Evolutionary conservation across 2,113 vertebrate species (phyloP).

Genomic region (Neopipo cinnamomea): DNA sequence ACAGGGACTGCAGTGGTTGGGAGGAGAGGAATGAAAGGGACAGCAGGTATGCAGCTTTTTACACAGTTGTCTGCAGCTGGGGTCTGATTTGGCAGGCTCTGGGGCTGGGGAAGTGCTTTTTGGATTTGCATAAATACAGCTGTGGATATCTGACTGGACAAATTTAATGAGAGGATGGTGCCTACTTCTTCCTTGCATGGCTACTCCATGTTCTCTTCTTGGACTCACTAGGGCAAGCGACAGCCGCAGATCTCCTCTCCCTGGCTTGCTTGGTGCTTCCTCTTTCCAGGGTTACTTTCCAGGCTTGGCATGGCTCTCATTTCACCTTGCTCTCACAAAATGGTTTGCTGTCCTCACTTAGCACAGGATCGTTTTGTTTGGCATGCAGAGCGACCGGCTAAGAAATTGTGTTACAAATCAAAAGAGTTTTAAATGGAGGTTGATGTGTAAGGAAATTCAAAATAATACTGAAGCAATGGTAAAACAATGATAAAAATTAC

Average conservation of each 20-base stretch:
- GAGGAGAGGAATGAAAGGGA: slow-evolving; percentile 57
- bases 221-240: neutral
- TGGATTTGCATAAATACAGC: neutral
- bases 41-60: slow-evolving; percentile 62
- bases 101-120: slow-evolving; percentile 36
- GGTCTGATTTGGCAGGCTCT: neutral
- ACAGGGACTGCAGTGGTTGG: slow-evolving; percentile 57
- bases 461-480: neutral
- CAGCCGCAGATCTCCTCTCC: neutral
- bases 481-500: neutral
- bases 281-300: slow-evolving; percentile 28
- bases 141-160: slow-evolving; percentile 1
- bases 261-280: slow-evolving; percentile 7
- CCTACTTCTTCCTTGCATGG: slow-evolving; percentile 45
- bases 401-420: neutral
- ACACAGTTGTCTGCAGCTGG: slow-evolving; percentile 8
- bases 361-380: neutral
- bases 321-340: neutral
- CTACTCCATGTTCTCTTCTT: slow-evolving; percentile 6
- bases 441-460: neutral
- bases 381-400: neutral
- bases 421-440: neutral
- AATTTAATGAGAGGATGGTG: neutral
- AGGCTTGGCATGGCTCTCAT: slow-evolving; percentile 17
- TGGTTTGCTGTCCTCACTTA: neutral